Percentiles rank a stretch among this genome's conserved stretches.
These are phyloP conservation scores for Chrosomus eos DNA, from an alignment of 2,797 vertebrate genomes.

Conservation along the genomic window DNA sequence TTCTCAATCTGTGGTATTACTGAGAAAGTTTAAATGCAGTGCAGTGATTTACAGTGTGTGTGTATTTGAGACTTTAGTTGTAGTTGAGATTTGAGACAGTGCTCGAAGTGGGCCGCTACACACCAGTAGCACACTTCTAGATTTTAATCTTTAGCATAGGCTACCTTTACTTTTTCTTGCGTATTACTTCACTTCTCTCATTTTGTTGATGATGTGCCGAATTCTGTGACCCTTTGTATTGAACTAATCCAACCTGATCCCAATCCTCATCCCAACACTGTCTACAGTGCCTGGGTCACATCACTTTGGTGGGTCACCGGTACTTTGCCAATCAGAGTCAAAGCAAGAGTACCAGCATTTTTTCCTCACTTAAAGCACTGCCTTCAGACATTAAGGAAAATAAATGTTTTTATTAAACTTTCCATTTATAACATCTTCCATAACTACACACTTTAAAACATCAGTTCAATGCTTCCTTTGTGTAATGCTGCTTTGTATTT, in stretches of 20 bases:
- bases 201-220: neutral
- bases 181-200: neutral
- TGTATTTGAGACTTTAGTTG: neutral
- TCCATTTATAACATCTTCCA: neutral
- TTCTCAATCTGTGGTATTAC: neutral
- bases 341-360: neutral
- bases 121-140: neutral
- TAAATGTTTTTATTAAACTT: neutral
- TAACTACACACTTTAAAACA: neutral
- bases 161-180: neutral
- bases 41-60: neutral
- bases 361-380: no score
- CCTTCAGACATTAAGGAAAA: neutral
- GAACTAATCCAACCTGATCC: neutral
- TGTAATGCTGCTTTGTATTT: no score
- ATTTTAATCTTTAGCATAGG: neutral
- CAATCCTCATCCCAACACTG: neutral
- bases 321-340: no score
- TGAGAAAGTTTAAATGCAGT: neutral
- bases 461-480: no score
- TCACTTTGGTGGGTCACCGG: no score
- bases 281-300: neutral
- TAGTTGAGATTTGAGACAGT: neutral
- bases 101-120: neutral
- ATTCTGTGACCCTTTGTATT: neutral